Conservation (phyloP, 2,113 vertebrate genomes). For the Rana temporaria region DNA sequence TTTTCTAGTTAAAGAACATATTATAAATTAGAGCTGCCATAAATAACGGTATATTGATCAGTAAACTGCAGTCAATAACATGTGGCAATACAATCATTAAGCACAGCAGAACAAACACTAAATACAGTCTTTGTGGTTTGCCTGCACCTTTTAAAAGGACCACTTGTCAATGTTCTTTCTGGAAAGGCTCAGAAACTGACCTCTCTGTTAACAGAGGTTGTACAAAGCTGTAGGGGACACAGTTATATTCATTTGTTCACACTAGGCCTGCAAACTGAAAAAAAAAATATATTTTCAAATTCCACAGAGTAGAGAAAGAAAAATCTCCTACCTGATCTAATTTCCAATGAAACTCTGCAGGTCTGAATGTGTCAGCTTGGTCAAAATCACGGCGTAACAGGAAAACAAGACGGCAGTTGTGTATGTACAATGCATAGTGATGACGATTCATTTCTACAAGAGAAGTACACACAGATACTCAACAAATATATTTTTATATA, state of each 20-base stretch:
- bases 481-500: too few relatives aligned
- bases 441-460: constrained; percentile 95
- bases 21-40: constrained; percentile 14
- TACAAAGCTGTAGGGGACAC: constrained; percentile 28
- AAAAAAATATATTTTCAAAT: constrained; percentile 15
- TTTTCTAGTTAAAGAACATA: constrained; percentile 25
- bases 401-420: constrained; percentile 95
- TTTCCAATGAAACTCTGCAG: constrained; percentile 98
- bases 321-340: constrained; percentile 87
- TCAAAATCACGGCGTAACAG: constrained; percentile 92
- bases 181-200: constrained; percentile 20
- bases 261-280: neutral
- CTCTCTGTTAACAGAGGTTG: constrained; percentile 42
- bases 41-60: constrained; percentile 44
- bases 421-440: constrained; percentile 94
- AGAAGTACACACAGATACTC: neutral
- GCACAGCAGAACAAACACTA: constrained; percentile 18
- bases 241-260: constrained; percentile 9
- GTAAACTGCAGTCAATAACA: constrained; percentile 11
- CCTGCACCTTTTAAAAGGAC: constrained; percentile 16
- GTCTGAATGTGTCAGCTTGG: constrained; percentile 92
- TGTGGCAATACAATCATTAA: constrained; percentile 30
- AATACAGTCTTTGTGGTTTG: constrained; percentile 1
- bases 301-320: neutral
- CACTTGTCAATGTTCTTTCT: constrained; percentile 15